A percentile compares a stretch with the other conserved stretches of the same genome.
phyloP scores from a whole-genome alignment of 1,140 invertebrate genomes.

The Megathymus violae region DNA sequence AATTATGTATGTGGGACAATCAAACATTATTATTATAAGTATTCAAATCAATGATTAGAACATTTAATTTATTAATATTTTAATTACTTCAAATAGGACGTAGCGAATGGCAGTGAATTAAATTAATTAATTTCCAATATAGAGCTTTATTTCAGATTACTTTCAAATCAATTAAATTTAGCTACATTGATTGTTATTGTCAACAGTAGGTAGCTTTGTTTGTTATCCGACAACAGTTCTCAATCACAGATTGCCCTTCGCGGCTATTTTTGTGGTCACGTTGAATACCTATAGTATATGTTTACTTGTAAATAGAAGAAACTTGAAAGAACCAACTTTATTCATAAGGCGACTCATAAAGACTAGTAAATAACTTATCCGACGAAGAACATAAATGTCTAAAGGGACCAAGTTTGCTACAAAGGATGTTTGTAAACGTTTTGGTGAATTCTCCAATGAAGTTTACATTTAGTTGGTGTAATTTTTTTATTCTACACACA shows the following conservation, averaged over 20 bases:
- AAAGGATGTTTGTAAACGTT: neutral
- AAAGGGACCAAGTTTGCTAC: neutral
- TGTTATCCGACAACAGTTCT: neutral
- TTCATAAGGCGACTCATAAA: neutral
- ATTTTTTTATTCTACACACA: too few species aligned
- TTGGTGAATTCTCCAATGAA: neutral
- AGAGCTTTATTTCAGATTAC: too few species aligned
- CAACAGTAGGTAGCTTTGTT: too few species aligned
- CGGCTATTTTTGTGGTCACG: neutral
- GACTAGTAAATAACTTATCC: neutral
- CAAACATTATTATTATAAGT: too few species aligned
- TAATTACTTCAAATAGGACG: too few species aligned
- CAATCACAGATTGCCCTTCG: neutral
- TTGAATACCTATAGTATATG: neutral
- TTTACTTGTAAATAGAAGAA: neutral
- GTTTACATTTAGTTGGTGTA: neutral
- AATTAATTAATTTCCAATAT: too few species aligned
- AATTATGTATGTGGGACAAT: too few species aligned
- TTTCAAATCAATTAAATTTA: too few species aligned
- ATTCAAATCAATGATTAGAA: too few species aligned
- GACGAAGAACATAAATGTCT: neutral
- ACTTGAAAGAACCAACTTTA: neutral
- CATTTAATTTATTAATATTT: too few species aligned
- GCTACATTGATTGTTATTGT: too few species aligned
- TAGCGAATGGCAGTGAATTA: too few species aligned